Evolutionary conservation across 2,113 vertebrate genomes (phyloP), one percentile per base, ranked within the genome.

Genomic region (Barbus barbus): DNA sequence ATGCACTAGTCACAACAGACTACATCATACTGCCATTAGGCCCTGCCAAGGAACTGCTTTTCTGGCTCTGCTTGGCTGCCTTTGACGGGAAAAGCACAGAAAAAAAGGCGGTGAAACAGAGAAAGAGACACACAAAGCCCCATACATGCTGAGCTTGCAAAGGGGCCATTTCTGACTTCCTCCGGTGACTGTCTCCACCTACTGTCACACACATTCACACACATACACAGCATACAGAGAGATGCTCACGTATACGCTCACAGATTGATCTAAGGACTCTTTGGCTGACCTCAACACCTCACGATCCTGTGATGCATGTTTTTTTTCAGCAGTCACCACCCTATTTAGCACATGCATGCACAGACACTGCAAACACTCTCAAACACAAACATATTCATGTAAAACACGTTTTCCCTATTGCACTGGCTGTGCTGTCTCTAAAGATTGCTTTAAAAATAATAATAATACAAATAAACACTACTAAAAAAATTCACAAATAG

Each of bases 1-100:
- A 95, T 95, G 95, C 92, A 92, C 92, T 92, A 95, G 95, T 96
- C 94, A 95, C 96, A 96, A 94, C 94, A 94, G 93, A 94, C 95
- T 95, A 95, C 94, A 94, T 95, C 95, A 94, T 93, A 90, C 94
- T 92, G 93, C 93, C 94, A 94, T 95, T 94, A 95, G 92, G 88
- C 90, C 87, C 93, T 94, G 95, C 92, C 94, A 95, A 95, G 93
- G 94, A 96, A 94, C 94, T 51, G 91, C 93, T 96, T 95, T 94
- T 96, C 94, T 91, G 94, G 93, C 95, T 84, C 58, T 84, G 88
- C 95, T 85, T 92, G 93, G 91, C 94, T 93, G 92, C 95, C 94
- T 83, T 84, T 94, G 94, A 95, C 93, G 94, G 94, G 94, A 95
- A 76, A 94, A 85, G 94, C 28, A 56, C 44, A 78, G 58, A 44